Evolutionary conservation across 2,888 invertebrate genomes (phyloP).

Genomic region (Trichogramma dendrolimi): DNA sequence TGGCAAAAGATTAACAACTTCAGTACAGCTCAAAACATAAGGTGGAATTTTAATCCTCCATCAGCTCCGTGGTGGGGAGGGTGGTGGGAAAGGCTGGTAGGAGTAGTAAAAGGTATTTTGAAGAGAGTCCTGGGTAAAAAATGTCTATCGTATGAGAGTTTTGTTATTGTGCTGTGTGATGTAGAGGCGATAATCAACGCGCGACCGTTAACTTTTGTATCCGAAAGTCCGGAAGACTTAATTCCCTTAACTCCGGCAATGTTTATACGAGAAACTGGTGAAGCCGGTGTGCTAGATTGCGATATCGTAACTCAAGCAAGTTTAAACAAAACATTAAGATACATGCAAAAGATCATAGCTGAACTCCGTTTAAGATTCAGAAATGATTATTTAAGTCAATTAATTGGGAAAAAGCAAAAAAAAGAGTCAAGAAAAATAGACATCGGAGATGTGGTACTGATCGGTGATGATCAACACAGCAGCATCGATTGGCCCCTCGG

Average conservation of each 20-base stretch:
- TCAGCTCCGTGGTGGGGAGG: conserved; percentile 24
- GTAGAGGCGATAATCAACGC: conserved; percentile 42
- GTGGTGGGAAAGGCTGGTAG: conserved; percentile 24
- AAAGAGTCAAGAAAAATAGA: too few species aligned
- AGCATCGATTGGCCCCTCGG: too few species aligned
- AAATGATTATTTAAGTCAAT: conserved; percentile 32
- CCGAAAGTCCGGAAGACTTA: conserved; percentile 25
- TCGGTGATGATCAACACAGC: too few species aligned
- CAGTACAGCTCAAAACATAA: conserved; percentile 8
- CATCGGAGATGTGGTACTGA: too few species aligned
- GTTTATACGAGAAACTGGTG: conserved; percentile 33
- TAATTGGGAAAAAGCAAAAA: too few species aligned
- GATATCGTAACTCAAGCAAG: conserved; percentile 21
- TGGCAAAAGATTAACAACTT: conserved; percentile 22
- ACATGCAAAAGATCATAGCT: conserved; percentile 31
- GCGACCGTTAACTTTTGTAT: conserved; percentile 38
- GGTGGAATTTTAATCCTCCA: conserved; percentile 25
- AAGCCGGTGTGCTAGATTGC: conserved; percentile 30
- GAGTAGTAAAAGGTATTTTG: conserved; percentile 41
- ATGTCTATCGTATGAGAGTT: conserved; percentile 33
- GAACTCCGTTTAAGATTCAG: conserved; percentile 32
- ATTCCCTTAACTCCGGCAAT: conserved; percentile 34
- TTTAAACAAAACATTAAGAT: conserved; percentile 16
- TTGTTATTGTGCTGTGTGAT: conserved; percentile 37
- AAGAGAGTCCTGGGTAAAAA: conserved; percentile 40